phyloP scores from a whole-genome alignment of 2,797 vertebrate species.

The Premnoplex brunnescens region DNA sequence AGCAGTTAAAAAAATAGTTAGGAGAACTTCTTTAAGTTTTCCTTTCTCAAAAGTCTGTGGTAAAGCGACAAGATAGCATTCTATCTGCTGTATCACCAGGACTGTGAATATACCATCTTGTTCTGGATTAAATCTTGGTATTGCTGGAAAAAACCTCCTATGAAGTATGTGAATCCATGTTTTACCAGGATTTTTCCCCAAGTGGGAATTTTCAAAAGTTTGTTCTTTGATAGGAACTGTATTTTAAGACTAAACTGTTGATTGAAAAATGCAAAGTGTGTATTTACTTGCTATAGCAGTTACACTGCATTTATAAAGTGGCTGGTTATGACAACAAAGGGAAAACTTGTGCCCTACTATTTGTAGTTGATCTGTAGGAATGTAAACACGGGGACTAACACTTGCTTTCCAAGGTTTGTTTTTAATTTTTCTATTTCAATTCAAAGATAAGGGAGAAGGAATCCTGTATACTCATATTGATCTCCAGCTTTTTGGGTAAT shows the following conservation, averaged over 20 bases:
- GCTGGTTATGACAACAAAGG: not conserved
- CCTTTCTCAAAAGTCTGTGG: not conserved
- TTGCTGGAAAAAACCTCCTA: not conserved
- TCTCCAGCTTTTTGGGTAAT: not conserved
- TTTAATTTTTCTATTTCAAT: not conserved
- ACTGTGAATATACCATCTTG: not conserved
- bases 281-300: constrained; percentile 13
- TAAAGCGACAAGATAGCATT: not conserved
- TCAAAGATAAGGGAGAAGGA: not conserved
- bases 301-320: not conserved
- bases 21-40: not conserved
- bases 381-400: constrained; percentile 21
- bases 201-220: constrained; percentile 18
- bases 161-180: not conserved
- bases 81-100: not conserved
- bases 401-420: not conserved
- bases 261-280: constrained; percentile 41
- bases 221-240: constrained; percentile 17
- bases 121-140: not conserved
- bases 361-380: constrained; percentile 28
- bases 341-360: not conserved
- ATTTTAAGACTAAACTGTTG: constrained; percentile 34
- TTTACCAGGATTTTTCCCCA: not conserved
- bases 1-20: not conserved
- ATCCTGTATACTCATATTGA: not conserved